A percentile compares a stretch with the other conserved stretches of the same genome.
Evolutionary conservation across 1,140 invertebrate genomes (phyloP).

Genomic region (Heliconius hewitsoni): DNA sequence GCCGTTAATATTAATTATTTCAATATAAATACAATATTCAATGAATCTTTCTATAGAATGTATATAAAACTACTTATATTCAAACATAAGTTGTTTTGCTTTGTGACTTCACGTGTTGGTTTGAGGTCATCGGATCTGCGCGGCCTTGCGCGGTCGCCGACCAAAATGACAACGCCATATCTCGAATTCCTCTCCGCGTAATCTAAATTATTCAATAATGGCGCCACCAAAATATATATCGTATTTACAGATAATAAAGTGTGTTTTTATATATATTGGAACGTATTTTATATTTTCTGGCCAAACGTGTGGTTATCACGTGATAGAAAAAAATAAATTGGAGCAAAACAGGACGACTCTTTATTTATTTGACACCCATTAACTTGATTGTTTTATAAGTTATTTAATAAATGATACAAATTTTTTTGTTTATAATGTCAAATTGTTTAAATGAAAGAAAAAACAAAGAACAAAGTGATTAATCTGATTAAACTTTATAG

Average conservation of each 20-base stretch:
- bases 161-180: conserved; percentile 66
- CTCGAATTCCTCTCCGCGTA: conserved; percentile 48
- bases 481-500: too few relatives aligned
- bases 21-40: neutral
- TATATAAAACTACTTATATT: neutral
- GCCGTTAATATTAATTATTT: too few relatives aligned
- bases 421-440: neutral
- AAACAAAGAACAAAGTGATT: too few relatives aligned
- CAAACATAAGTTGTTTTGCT: conserved; percentile 25
- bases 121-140: conserved; percentile 71
- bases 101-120: conserved; percentile 46
- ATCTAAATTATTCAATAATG: conserved; percentile 45
- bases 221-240: conserved; percentile 21
- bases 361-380: conserved; percentile 2
- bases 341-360: conserved; percentile 17
- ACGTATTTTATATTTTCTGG: neutral
- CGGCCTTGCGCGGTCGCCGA: conserved; percentile 76
- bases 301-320: conserved; percentile 16
- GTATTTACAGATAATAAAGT: conserved; percentile 28
- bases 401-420: neutral
- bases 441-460: too few relatives aligned
- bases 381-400: neutral
- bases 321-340: conserved; percentile 11
- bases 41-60: neutral
- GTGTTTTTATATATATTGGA: conserved; percentile 20